phyloP scores from a whole-genome alignment of 2,888 invertebrate genomes.

The Aphidoletes aphidimyza region DNA sequence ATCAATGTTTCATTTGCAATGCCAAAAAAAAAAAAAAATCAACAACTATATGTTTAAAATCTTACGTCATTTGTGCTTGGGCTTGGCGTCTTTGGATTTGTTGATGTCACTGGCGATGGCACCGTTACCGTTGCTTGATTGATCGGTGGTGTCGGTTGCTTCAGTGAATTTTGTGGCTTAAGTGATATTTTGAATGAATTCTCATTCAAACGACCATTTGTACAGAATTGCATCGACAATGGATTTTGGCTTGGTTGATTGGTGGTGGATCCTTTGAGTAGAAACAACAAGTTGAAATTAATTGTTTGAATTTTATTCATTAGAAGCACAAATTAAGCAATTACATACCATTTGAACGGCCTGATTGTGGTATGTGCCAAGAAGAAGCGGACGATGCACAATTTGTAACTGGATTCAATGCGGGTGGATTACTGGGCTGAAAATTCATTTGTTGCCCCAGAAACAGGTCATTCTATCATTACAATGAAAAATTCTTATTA shows the following conservation, averaged over 20 bases:
- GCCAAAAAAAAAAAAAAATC: not conserved
- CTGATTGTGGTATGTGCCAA: conserved; percentile 77
- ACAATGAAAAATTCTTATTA: not conserved
- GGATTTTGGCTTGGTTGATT: conserved; percentile 17
- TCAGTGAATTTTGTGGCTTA: conserved; percentile 66
- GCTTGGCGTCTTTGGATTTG: conserved; percentile 87
- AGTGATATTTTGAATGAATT: conserved; percentile 65
- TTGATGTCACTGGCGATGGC: conserved; percentile 79
- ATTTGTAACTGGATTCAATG: conserved; percentile 20
- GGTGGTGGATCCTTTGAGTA: not conserved
- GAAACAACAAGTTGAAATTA: not conserved
- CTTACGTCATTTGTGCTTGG: conserved; percentile 74
- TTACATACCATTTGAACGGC: conserved; percentile 66
- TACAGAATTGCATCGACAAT: conserved; percentile 44
- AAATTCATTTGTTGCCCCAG: conserved; percentile 62
- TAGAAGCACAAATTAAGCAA: not conserved
- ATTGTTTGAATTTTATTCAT: not conserved
- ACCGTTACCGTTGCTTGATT: conserved; percentile 60
- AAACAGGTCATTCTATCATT: conserved; percentile 64
- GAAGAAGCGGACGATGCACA: conserved; percentile 67
- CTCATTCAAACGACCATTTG: conserved; percentile 55
- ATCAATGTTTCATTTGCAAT: not conserved
- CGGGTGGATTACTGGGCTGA: conserved; percentile 60
- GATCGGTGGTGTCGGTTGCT: conserved; percentile 56
- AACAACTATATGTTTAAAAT: not conserved